Evolutionary conservation across 2,888 invertebrate genomes (phyloP).

Genomic region (Oegoconia quadripuncta): DNA sequence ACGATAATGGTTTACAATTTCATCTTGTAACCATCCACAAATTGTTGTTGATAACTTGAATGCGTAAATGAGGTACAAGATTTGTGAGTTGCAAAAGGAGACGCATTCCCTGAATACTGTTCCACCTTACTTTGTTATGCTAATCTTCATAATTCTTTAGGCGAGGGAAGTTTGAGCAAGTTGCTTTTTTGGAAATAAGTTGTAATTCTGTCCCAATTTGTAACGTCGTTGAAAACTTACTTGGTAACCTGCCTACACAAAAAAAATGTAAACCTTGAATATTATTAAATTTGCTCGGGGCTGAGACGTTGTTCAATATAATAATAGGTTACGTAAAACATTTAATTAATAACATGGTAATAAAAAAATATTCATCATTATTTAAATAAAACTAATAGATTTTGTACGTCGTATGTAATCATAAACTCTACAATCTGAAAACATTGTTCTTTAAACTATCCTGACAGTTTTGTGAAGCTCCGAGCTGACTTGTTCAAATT

Average conservation of each 20-base stretch:
- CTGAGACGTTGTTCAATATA: too few relatives aligned
- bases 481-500: slow-evolving; percentile 75
- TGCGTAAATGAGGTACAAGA: slow-evolving; percentile 31
- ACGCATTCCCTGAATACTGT: slow-evolving; percentile 67
- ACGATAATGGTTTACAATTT: neutral
- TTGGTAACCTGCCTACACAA: too few relatives aligned
- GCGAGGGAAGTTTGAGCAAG: slow-evolving; percentile 61
- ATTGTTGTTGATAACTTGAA: neutral
- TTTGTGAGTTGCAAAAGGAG: slow-evolving; percentile 53
- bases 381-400: too few relatives aligned
- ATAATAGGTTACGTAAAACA: too few relatives aligned
- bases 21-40: neutral
- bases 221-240: slow-evolving; percentile 52
- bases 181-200: slow-evolving; percentile 73
- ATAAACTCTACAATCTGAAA: slow-evolving; percentile 37
- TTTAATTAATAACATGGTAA: too few relatives aligned
- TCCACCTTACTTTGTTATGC: slow-evolving; percentile 75
- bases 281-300: too few relatives aligned
- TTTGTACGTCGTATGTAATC: too few relatives aligned
- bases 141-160: slow-evolving; percentile 76
- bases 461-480: slow-evolving; percentile 66
- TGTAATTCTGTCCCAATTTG: slow-evolving; percentile 72
- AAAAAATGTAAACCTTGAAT: too few relatives aligned
- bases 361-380: too few relatives aligned
- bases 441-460: slow-evolving; percentile 53